Evolutionary conservation across 2,888 invertebrate species (phyloP).

Genomic region (Clistopyga incitator): DNA sequence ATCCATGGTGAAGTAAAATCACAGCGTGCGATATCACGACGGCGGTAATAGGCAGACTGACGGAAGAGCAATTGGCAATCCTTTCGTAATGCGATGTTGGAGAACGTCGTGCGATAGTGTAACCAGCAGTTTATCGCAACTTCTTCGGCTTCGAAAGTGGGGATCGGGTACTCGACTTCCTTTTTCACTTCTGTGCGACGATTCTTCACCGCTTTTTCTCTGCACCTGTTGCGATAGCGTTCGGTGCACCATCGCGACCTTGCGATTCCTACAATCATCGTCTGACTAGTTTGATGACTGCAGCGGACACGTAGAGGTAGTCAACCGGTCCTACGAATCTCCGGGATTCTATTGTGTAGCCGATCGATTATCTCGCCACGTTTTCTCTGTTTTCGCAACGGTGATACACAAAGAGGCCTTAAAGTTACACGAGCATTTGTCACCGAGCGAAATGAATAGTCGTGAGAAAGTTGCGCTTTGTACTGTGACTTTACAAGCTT

Average conservation of each 20-base stretch:
- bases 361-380: constrained; percentile 28
- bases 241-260: constrained; percentile 17
- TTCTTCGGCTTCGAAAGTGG: not conserved
- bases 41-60: constrained; percentile 3
- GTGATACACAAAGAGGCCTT: constrained; percentile 4
- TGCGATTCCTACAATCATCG: constrained; percentile 29
- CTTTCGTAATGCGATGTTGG: constrained; percentile 8
- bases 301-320: constrained; percentile 1
- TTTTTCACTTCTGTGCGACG: not conserved
- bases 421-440: constrained; percentile 13
- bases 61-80: not conserved
- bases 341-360: not conserved
- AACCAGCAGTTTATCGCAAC: not conserved
- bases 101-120: not conserved
- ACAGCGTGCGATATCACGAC: not conserved
- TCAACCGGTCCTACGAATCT: not conserved
- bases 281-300: not conserved
- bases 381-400: constrained; percentile 35
- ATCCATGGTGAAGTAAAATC: constrained; percentile 18
- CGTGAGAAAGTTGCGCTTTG: not conserved
- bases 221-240: constrained; percentile 57
- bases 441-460: not conserved
- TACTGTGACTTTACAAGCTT: not conserved
- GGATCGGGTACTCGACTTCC: not conserved
- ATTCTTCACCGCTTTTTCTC: constrained; percentile 16